Conservation (phyloP, 1,140 invertebrate genomes). For the Brachionus rotundiformis region DNA sequence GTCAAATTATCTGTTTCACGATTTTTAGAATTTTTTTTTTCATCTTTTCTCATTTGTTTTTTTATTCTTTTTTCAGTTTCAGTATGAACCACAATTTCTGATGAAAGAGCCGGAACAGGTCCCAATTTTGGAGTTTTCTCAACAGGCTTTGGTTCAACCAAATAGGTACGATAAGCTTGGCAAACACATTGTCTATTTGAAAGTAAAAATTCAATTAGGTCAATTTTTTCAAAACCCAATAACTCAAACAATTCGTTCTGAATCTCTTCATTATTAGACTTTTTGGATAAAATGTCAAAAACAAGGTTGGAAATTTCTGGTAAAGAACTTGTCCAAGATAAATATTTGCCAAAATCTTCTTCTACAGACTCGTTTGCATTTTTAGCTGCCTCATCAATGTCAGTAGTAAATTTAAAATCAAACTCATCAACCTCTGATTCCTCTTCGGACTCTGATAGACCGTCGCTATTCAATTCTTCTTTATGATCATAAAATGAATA, state of each 20-base stretch:
- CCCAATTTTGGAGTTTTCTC: neutral
- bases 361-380: neutral
- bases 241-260: slow-evolving; percentile 44
- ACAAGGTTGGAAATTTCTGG: slow-evolving; percentile 20
- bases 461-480: neutral
- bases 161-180: neutral
- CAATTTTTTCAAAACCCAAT: slow-evolving; percentile 33
- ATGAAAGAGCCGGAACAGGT: slow-evolving; percentile 9
- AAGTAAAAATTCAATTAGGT: slow-evolving; percentile 41
- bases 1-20: slow-evolving; percentile 65
- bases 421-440: neutral
- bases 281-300: neutral
- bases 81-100: slow-evolving; percentile 64
- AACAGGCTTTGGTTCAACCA: neutral
- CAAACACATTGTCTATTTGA: slow-evolving; percentile 9
- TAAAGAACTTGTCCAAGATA: neutral
- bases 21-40: slow-evolving; percentile 71
- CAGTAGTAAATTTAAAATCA: neutral
- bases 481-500: slow-evolving; percentile 39
- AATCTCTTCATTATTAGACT: slow-evolving; percentile 18
- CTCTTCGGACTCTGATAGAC: neutral
- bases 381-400: no score
- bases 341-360: neutral
- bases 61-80: slow-evolving; percentile 77
- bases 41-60: slow-evolving; percentile 83